Evolutionary conservation across 2,888 invertebrate species (phyloP).

Genomic region (Diaperis boleti): DNA sequence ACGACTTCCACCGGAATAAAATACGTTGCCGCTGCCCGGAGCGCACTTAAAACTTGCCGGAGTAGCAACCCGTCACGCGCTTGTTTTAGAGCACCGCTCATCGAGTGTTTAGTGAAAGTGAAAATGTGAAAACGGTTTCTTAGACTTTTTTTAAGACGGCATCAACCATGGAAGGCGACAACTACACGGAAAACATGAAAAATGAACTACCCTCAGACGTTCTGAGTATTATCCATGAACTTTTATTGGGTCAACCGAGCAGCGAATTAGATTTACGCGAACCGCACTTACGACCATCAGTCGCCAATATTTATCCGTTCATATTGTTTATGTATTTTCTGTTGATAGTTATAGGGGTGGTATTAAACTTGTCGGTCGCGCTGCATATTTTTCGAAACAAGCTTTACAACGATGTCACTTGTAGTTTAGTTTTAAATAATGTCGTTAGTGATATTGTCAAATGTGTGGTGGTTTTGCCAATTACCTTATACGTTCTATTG

Average conservation of each 20-base stretch:
- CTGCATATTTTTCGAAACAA: constrained; percentile 68
- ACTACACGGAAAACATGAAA: constrained; percentile 22
- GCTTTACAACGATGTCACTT: constrained; percentile 74
- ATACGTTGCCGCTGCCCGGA: constrained; percentile 20
- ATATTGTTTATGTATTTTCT: constrained; percentile 74
- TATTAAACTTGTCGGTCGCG: constrained; percentile 72
- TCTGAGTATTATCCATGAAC: constrained; percentile 57
- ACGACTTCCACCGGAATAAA: constrained; percentile 25
- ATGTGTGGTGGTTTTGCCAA: constrained; percentile 76
- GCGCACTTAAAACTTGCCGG: constrained; percentile 28
- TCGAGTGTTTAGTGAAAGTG: constrained; percentile 35
- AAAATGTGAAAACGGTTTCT: constrained; percentile 25
- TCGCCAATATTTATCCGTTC: constrained; percentile 71
- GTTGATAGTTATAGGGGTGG: constrained; percentile 70
- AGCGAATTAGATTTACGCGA: constrained; percentile 68
- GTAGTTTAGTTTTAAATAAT: constrained; percentile 76
- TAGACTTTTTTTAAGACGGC: background rate
- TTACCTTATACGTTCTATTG: constrained; percentile 76
- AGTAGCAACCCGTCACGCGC: constrained; percentile 22
- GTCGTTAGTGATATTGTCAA: constrained; percentile 76
- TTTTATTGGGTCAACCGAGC: constrained; percentile 55
- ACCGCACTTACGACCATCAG: constrained; percentile 72
- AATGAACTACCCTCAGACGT: constrained; percentile 57
- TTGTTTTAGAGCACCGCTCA: background rate
- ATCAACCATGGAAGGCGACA: constrained; percentile 16